Evolutionary conservation across 2,888 invertebrate genomes (phyloP).

Genomic region (Hydraecia micacea): DNA sequence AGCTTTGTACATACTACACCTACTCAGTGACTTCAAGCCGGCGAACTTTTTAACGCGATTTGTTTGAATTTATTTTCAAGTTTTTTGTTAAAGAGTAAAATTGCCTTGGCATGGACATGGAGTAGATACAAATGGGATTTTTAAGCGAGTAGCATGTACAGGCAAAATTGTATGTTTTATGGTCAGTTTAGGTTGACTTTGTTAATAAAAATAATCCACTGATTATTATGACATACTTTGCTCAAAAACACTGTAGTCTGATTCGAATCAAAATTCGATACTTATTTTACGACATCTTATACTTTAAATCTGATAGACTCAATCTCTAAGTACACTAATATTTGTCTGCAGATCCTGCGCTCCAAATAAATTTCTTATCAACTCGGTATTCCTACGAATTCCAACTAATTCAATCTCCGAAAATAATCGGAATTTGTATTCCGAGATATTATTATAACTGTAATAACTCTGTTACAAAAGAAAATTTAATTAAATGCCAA

Average conservation of each 20-base stretch:
- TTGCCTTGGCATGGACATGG: constrained; percentile 39
- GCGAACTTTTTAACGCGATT: constrained; percentile 69
- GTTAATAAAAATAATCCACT: not conserved
- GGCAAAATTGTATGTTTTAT: not conserved
- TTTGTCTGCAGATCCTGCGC: not conserved
- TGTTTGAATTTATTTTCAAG: constrained; percentile 65
- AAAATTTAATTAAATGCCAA: constrained; percentile 45
- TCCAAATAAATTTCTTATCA: constrained; percentile 5
- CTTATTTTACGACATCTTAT: not conserved
- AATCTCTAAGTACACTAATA: not conserved
- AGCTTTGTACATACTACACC: constrained; percentile 71
- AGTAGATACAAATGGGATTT: constrained; percentile 28
- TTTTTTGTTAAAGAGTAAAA: constrained; percentile 51
- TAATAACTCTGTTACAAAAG: constrained; percentile 23
- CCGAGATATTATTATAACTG: constrained; percentile 17
- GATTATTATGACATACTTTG: not conserved
- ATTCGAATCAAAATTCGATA: not conserved
- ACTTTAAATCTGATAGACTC: not conserved
- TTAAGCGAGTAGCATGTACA: constrained; percentile 1
- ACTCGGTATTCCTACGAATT: constrained; percentile 20
- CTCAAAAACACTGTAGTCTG: not conserved
- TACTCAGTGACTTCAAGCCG: constrained; percentile 57
- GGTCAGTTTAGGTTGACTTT: not conserved
- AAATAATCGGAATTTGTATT: constrained; percentile 18
- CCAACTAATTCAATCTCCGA: constrained; percentile 27